Conservation (phyloP, 2,888 invertebrate species). For the Coelogynopora nodosa region DNA sequence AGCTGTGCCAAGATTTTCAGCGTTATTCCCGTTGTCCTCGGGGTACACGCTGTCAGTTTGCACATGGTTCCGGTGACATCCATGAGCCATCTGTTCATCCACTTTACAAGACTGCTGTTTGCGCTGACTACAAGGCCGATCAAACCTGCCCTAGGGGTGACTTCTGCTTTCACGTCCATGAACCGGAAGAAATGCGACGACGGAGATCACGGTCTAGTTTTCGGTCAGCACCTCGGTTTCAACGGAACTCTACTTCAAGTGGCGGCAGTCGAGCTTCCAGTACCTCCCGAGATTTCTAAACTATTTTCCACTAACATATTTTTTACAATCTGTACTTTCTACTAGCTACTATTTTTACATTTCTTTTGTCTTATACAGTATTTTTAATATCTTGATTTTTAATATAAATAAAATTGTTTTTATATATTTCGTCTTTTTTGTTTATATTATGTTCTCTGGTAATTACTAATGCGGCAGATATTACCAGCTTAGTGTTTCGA, state of each 20-base stretch:
- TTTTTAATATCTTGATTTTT: no score
- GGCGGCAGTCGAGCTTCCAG: neutral
- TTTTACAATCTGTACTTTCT: no score
- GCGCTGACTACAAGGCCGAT: neutral
- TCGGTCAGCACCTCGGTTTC: neutral
- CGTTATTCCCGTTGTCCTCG: slow-evolving; percentile 78
- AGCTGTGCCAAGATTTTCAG: slow-evolving; percentile 80
- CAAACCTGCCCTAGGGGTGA: slow-evolving; percentile 34
- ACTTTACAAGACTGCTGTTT: slow-evolving; percentile 34
- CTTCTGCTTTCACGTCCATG: slow-evolving; percentile 31
- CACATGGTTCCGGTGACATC: slow-evolving; percentile 80
- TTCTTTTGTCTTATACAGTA: no score
- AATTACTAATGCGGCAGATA: no score
- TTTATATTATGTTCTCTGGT: no score
- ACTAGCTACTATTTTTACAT: no score
- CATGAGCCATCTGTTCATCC: neutral
- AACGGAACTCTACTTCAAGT: neutral
- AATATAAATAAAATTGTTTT: no score
- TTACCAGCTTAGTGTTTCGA: no score
- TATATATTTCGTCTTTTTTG: no score
- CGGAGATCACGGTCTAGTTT: neutral
- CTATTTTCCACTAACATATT: no score
- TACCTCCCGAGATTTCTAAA: no score
- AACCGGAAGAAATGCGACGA: slow-evolving; percentile 11
- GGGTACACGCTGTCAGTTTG: slow-evolving; percentile 81